Evolutionary conservation across 35 echinoderm and acorn worm genomes (phyloP).

Genomic region (Eucidaris tribuloides): DNA sequence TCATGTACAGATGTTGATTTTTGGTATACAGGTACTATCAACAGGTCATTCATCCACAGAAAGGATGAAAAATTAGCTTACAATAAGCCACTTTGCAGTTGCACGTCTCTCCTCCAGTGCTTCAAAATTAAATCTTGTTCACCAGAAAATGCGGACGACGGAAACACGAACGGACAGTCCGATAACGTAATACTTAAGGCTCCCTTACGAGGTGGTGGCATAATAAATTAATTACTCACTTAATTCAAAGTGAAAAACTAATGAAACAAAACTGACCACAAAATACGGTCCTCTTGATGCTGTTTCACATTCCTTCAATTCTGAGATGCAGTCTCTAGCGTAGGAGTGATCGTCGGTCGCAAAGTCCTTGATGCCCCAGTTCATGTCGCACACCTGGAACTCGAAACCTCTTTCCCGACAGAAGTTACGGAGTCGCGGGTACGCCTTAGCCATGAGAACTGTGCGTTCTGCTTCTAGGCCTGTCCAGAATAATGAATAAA

Average conservation of each 20-base stretch:
- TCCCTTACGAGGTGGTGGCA: background rate
- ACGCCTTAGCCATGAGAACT: slow-evolving; percentile 59
- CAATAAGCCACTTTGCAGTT: too few species aligned
- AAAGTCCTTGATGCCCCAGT: slow-evolving; percentile 86
- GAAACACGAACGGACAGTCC: too few species aligned
- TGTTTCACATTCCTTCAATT: slow-evolving; percentile 34
- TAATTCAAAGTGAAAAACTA: too few species aligned
- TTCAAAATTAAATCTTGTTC: too few species aligned
- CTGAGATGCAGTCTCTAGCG: slow-evolving; percentile 26
- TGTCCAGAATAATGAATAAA: too few species aligned
- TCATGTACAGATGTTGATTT: too few species aligned
- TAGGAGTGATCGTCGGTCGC: slow-evolving; percentile 60
- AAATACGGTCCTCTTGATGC: slow-evolving; percentile 50
- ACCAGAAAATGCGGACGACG: too few species aligned
- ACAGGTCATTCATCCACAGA: too few species aligned
- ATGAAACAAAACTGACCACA: slow-evolving; percentile 46
- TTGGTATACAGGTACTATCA: too few species aligned
- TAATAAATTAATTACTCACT: background rate
- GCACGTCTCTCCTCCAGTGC: too few species aligned
- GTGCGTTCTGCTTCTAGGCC: slow-evolving; percentile 84
- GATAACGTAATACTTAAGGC: background rate
- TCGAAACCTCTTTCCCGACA: slow-evolving; percentile 82
- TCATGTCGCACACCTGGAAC: slow-evolving; percentile 83
- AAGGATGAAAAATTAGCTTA: too few species aligned
- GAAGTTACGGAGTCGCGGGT: slow-evolving; percentile 54